These are phyloP conservation scores for Orcinus orca DNA, from an alignment of 2,113 vertebrate species.

Conservation along the genomic window DNA sequence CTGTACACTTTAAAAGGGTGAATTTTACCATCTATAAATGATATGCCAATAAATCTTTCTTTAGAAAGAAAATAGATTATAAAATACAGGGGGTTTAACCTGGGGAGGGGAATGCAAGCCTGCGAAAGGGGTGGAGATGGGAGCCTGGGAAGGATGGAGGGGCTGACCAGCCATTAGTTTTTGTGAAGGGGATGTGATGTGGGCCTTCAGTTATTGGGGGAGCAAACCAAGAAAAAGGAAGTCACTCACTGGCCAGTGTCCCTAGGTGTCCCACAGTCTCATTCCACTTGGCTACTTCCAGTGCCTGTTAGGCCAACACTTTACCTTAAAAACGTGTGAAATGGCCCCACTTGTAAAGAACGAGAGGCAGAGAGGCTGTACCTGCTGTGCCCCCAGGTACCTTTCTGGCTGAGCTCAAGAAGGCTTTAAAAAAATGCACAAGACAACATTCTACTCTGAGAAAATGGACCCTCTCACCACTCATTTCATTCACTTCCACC, in stretches of 20 bases:
- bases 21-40: background rate
- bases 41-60: background rate
- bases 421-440: background rate
- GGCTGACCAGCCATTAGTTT: fast-evolving
- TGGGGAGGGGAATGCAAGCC: no score
- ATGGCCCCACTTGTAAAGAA: background rate
- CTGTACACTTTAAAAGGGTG: background rate
- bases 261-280: background rate
- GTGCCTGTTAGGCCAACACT: background rate
- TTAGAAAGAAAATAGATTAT: background rate
- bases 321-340: background rate
- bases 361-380: background rate
- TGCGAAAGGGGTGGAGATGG: background rate
- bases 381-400: background rate
- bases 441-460: background rate
- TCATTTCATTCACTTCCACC: background rate
- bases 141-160: fast-evolving
- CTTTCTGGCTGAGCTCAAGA: background rate
- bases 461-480: background rate
- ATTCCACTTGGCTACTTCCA: background rate
- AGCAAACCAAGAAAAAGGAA: background rate
- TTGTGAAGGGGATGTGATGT: background rate
- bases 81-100: background rate
- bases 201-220: background rate
- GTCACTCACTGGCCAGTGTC: background rate